Evolutionary conservation across 2,888 invertebrate species (phyloP), one percentile per base, ranked within the genome.

Genomic region (Rhamnusium bicolor): DNA sequence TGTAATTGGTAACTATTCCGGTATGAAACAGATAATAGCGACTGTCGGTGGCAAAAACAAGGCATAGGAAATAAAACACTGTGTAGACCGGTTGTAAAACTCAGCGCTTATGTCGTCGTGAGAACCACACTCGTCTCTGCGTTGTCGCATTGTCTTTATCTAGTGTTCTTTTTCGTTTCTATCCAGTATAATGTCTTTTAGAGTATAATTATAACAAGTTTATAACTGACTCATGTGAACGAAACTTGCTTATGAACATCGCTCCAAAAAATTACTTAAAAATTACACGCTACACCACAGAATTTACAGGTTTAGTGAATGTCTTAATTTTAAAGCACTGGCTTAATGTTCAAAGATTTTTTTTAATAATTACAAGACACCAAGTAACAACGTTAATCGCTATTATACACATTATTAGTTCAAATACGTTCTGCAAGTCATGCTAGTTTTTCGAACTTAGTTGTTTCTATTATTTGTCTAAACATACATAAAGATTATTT

Each of bases 1-100:
- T 81, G 82, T 85, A 84, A 85, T 85, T 84, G 84, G 84, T 83
- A 80, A 82, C 82, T 82, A 84, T 85, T 79, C 81, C 84, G 81
- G 83, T 84, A 83, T 76, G 81, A 82, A 80, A 82, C 80, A 79
- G 81, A 79, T 83, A 84, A 84, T 83, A 82, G 82, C 80, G 79
- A 82, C 79, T 76, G 79, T 69, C 80, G 80, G 82, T 80, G 81
- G 81, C 82, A 83, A 83, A 84, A 83, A 83, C 81, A 85, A 78
- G 79, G 74, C 80, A 69, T 72, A 79, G 79, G 82, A 83, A 80
- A 82, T 80, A 84, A 84, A 85, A 84, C 83, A 82, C 80, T 75
- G 83, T 82, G 71, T 76, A 72, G 72, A 78, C 76, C 78, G 73
- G 76, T 75, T 76, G 76, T 76, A 71, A 76, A 73, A 76, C 61